Conservation (phyloP, 2,113 vertebrate species). For the Erythrocercus mccallii region DNA sequence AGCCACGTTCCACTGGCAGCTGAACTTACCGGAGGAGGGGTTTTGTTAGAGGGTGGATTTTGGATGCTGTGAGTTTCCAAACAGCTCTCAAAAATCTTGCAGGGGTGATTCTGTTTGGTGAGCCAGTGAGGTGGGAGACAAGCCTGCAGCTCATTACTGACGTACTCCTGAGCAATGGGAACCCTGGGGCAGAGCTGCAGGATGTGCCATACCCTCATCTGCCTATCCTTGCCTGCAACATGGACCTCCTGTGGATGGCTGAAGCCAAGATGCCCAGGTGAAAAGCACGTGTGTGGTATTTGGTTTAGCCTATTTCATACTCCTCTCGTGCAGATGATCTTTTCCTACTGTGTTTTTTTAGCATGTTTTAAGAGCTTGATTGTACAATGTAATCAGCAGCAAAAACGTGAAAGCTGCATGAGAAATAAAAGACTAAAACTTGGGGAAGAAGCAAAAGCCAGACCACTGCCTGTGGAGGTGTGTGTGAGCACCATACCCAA, state of each 20-base stretch:
- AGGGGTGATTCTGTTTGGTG: conserved; percentile 93
- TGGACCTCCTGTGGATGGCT: conserved; percentile 98
- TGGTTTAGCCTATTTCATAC: background rate
- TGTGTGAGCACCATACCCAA: background rate
- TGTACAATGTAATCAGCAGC: background rate
- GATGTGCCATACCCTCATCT: conserved; percentile 85
- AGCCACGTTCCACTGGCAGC: rapidly evolving
- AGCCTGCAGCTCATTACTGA: conserved; percentile 90
- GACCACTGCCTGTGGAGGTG: background rate
- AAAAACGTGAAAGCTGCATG: background rate
- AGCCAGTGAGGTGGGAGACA: conserved; percentile 97
- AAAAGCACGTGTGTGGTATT: background rate
- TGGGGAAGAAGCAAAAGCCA: background rate
- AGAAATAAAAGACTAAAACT: background rate
- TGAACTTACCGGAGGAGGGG: background rate
- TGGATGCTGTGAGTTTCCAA: background rate
- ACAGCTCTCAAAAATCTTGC: background rate
- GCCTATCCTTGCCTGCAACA: conserved; percentile 92
- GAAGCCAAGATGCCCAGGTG: conserved; percentile 95
- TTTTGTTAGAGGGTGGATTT: background rate
- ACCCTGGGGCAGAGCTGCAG: conserved; percentile 69
- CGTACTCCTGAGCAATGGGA: conserved; percentile 87
- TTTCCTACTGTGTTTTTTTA: background rate
- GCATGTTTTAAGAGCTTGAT: background rate
- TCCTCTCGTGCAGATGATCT: background rate